Evolutionary conservation across 2,113 vertebrate species (phyloP).

Genomic region (Platycercus adscitus): DNA sequence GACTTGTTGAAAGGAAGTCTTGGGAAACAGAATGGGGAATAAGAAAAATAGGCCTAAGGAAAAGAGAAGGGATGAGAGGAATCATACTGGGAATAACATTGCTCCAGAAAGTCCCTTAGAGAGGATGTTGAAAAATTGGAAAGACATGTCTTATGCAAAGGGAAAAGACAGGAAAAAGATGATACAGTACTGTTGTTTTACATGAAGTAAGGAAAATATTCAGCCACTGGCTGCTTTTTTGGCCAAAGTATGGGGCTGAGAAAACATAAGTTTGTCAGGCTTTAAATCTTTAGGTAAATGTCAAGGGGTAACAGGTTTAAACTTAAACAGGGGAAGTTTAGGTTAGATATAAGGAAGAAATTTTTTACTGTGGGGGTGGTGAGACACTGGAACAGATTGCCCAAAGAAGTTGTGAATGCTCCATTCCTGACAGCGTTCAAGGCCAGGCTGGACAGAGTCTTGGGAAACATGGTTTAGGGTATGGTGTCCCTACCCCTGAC

Average conservation of each 20-base stretch:
- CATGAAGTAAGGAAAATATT: background rate
- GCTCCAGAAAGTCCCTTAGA: background rate
- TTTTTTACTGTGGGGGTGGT: background rate
- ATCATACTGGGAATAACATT: background rate
- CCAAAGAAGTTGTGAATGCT: background rate
- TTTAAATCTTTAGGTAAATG: background rate
- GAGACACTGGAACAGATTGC: background rate
- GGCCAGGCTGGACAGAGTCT: background rate
- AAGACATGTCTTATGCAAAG: background rate
- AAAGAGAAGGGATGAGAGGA: background rate
- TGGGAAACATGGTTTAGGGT: background rate
- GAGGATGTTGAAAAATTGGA: background rate
- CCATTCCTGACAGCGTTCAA: background rate
- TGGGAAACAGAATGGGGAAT: background rate
- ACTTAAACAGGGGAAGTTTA: background rate
- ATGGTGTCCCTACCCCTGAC: background rate
- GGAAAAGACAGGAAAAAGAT: background rate
- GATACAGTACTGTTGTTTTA: background rate
- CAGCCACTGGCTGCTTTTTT: background rate
- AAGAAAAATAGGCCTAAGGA: background rate
- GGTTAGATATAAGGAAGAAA: background rate
- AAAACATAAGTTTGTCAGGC: background rate
- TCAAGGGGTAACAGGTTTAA: background rate
- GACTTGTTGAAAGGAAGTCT: background rate
- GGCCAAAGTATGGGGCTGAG: background rate